phyloP scores from a whole-genome alignment of 2,113 vertebrate genomes.

The Clarias batrachus region DNA sequence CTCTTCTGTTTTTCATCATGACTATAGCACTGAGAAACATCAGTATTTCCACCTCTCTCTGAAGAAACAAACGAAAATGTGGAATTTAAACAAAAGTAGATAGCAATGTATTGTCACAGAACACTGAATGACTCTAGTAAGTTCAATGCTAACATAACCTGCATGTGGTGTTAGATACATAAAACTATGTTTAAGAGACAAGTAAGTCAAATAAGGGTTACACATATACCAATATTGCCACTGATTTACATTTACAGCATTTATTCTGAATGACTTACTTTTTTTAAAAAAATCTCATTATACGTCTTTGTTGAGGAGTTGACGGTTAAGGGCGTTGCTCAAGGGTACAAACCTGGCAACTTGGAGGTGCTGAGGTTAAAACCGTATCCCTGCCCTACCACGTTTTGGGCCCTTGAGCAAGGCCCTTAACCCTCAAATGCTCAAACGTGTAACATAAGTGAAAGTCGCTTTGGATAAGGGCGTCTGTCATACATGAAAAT shows the following conservation, averaged over 20 bases:
- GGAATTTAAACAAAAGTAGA: not conserved
- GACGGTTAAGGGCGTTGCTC: no score
- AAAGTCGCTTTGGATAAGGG: no score
- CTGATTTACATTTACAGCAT: no score
- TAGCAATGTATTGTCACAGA: not conserved
- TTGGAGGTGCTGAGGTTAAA: not conserved
- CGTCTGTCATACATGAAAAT: no score
- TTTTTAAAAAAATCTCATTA: no score
- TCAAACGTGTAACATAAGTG: no score
- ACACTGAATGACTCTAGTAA: not conserved
- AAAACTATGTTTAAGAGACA: not conserved
- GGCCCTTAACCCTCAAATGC: no score
- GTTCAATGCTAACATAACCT: not conserved
- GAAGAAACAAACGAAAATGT: conserved; percentile 41
- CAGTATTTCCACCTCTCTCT: conserved; percentile 96
- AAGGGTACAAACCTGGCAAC: no score
- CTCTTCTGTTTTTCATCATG: conserved; percentile 97
- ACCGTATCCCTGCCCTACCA: no score
- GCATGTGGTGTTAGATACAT: not conserved
- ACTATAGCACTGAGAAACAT: conserved; percentile 98
- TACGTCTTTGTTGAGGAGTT: no score
- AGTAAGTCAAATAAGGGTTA: not conserved
- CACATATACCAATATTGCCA: not conserved
- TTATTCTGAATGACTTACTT: no score
- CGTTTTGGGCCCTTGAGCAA: no score